Base-by-base conservation (phyloP, 2,797 vertebrate genomes). In the Lagocephalus sceleratus region DNA sequence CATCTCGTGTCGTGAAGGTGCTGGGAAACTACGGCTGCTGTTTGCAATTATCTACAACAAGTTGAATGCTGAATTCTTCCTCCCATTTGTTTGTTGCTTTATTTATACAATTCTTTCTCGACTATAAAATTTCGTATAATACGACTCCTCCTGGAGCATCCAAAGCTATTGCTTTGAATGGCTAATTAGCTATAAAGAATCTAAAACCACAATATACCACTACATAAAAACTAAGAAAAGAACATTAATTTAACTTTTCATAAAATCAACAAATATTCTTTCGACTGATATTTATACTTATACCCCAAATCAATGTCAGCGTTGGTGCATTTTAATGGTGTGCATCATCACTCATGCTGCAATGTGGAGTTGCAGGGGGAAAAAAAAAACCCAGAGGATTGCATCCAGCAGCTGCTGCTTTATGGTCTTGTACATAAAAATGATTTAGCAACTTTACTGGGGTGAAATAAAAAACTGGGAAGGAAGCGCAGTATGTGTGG, bases 1-100 rank as follows among this genome's bases (percentile, higher is more conserved):
- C 66, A 74, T 76, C 73, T 76, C 68, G 54, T 76, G 73, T 81
- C 74, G 77, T 60, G 57, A 62, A 73, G 58, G 58, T 67, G 56
- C 66, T 67, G 66, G 75, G 63, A 44, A 19, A 44, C 42, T 20
- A 10, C 10, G 32, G 57, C 54, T 47, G 64, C 47, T 35, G 41
- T 68, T 62, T 74, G 26, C 65, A 66, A 76, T 58, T 68, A 70
- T 40, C 54, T 64, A 0, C 80, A 78, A 60, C 60, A 47, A 75
- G 53, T 59, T 57, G 64, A 66, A 50, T 40, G 44, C 32, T 35
- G 32, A 12, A 14, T 35, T 56, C 57, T 60, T 53, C 40, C 43
- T 61, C 60, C 63, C 60, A 59, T 64, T 12, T 11, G 11, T 32
- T 12, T 32, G 29, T 12, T 12, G 7, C 29, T 32, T 12, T 35